Evolutionary conservation across 2,113 vertebrate species (phyloP).

Genomic region (Pluvianellus socialis): DNA sequence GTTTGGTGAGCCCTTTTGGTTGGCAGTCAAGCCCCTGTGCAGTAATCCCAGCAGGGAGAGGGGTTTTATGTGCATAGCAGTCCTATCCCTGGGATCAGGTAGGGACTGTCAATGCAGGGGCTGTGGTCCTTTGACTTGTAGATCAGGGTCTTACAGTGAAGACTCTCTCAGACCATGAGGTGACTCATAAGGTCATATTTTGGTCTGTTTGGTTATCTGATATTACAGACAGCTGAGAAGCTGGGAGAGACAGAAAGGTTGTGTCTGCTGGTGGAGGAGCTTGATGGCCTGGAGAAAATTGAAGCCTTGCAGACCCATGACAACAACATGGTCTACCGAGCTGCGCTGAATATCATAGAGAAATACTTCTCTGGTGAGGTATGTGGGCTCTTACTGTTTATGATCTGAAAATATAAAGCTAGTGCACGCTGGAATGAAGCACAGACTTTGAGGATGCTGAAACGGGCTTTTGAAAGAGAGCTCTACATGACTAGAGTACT

Average conservation of each 20-base stretch:
- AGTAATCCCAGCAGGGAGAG: not conserved
- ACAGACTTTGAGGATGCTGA: not conserved
- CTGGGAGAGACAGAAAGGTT: constrained; percentile 80
- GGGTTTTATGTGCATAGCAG: accelerated
- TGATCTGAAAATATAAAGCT: not conserved
- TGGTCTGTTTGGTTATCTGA: not conserved
- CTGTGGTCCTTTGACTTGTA: not conserved
- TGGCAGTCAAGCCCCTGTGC: not conserved
- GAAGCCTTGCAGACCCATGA: constrained; percentile 86
- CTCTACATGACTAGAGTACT: not conserved
- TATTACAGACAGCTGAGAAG: constrained; percentile 79
- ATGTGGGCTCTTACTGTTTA: constrained; percentile 13
- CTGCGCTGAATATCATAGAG: constrained; percentile 82
- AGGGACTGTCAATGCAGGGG: not conserved
- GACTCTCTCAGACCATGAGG: not conserved
- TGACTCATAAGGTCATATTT: not conserved
- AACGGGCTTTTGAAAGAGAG: not conserved
- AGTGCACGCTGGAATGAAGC: not conserved
- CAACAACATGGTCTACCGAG: constrained; percentile 78
- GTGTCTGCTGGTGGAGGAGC: constrained; percentile 82
- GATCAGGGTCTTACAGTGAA: not conserved
- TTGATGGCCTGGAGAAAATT: constrained; percentile 84
- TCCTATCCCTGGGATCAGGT: not conserved
- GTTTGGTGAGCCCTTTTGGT: not conserved
- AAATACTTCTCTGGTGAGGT: constrained; percentile 85